phyloP scores from a whole-genome alignment of 2,888 invertebrate species.

The Ctena decussata region DNA sequence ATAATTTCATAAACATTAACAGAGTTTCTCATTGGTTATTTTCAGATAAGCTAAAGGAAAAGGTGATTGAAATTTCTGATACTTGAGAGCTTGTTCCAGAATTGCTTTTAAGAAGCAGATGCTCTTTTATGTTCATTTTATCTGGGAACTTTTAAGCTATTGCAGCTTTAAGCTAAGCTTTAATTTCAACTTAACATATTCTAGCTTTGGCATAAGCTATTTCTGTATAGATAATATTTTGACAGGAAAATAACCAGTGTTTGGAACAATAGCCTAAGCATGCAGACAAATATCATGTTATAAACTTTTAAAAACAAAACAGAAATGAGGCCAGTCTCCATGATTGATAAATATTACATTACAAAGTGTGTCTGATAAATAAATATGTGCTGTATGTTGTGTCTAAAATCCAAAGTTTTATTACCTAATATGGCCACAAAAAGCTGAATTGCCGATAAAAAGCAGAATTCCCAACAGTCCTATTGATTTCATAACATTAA shows the following conservation, averaged over 20 bases:
- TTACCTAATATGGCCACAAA: too few species aligned
- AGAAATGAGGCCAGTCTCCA: too few species aligned
- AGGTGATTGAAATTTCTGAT: conserved; percentile 5
- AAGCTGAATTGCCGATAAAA: too few species aligned
- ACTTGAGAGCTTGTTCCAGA: conserved; percentile 3
- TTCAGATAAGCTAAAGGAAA: conserved; percentile 2
- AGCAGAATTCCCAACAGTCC: background rate
- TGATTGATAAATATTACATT: too few species aligned
- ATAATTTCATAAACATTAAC: too few species aligned
- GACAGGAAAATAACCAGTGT: too few species aligned
- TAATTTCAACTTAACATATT: background rate
- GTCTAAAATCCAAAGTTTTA: too few species aligned
- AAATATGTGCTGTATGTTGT: too few species aligned
- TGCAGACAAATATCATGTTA: too few species aligned
- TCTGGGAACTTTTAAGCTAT: background rate
- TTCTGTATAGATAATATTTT: background rate
- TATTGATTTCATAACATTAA: background rate
- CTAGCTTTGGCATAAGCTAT: background rate
- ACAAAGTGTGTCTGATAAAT: too few species aligned
- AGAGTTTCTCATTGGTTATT: background rate
- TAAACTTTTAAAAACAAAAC: too few species aligned
- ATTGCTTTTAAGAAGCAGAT: conserved; percentile 1
- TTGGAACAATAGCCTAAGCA: too few species aligned
- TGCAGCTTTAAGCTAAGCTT: conserved; percentile 12
- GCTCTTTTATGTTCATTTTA: conserved; percentile 2